phyloP scores from a whole-genome alignment of 2,797 vertebrate genomes.

The Carcharodon carcharias region DNA sequence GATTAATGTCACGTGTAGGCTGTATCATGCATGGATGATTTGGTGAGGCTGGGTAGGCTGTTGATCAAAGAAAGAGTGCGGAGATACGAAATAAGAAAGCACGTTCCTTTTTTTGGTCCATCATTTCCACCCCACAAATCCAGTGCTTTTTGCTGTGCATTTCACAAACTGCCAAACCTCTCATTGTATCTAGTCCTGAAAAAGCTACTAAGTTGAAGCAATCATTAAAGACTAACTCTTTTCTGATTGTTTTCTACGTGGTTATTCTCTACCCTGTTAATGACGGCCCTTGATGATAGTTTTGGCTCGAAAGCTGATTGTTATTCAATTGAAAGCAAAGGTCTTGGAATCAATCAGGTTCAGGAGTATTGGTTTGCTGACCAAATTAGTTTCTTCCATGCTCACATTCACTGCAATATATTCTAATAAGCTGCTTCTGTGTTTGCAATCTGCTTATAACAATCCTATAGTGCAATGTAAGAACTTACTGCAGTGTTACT shows the following conservation, averaged over 20 bases:
- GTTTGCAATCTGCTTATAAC: background rate
- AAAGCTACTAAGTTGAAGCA: background rate
- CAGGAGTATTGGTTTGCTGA: background rate
- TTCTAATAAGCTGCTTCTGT: background rate
- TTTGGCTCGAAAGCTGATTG: background rate
- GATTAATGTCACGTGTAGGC: background rate
- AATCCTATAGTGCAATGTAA: background rate
- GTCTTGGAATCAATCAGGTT: slow-evolving; percentile 14
- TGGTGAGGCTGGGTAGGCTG: background rate
- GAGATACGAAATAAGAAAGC: background rate
- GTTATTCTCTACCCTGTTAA: background rate
- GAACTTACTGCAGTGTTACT: background rate
- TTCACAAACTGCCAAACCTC: background rate
- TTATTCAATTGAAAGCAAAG: background rate
- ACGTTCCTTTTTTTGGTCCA: background rate
- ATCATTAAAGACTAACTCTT: background rate
- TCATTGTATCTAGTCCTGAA: background rate
- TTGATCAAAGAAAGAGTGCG: background rate
- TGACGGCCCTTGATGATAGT: background rate
- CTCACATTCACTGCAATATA: background rate
- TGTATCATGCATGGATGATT: background rate
- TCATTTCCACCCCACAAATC: background rate
- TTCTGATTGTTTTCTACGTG: background rate
- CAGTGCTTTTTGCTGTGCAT: background rate
- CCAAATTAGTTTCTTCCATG: background rate